These are phyloP conservation scores for Menidia menidia DNA, from an alignment of 2,797 vertebrate species.

Conservation along the genomic window DNA sequence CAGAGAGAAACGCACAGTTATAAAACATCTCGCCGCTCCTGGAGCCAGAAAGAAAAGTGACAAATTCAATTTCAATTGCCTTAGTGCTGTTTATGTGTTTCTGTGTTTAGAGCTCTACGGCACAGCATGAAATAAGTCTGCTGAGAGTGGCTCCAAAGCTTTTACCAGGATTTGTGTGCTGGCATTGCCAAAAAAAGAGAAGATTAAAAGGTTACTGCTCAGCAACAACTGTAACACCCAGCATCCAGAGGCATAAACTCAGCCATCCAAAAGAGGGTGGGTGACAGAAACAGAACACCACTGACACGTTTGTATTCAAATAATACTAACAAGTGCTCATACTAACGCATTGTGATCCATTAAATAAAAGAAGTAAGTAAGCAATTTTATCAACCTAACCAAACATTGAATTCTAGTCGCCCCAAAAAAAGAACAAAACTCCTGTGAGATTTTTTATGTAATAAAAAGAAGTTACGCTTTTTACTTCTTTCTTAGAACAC, in stretches of 20 bases:
- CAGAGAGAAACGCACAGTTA: conserved; percentile 24
- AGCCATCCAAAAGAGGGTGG: not conserved
- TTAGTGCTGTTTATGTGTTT: conserved; percentile 17
- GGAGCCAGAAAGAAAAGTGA: conserved; percentile 23
- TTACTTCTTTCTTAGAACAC: too few relatives aligned
- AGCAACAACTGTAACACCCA: conserved; percentile 24
- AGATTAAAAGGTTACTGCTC: conserved; percentile 31
- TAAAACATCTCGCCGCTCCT: conserved; percentile 26
- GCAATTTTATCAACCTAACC: not conserved
- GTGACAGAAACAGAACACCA: not conserved
- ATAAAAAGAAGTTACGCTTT: too few relatives aligned
- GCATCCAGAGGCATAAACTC: conserved; percentile 15
- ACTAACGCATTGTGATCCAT: too few relatives aligned
- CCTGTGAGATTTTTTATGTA: too few relatives aligned
- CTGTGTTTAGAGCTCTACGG: conserved; percentile 36
- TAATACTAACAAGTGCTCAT: too few relatives aligned
- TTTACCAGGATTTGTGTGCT: conserved; percentile 24
- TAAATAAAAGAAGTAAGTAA: not conserved
- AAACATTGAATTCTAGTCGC: not conserved
- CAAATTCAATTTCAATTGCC: conserved; percentile 28
- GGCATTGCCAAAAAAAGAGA: conserved; percentile 20
- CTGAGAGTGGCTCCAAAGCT: conserved; percentile 15
- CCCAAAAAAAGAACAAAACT: not conserved
- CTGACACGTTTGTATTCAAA: too few relatives aligned
- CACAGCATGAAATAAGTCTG: conserved; percentile 24